These are phyloP conservation scores for Cecropterus lyciades DNA, from an alignment of 1,140 invertebrate species.

Conservation along the genomic window DNA sequence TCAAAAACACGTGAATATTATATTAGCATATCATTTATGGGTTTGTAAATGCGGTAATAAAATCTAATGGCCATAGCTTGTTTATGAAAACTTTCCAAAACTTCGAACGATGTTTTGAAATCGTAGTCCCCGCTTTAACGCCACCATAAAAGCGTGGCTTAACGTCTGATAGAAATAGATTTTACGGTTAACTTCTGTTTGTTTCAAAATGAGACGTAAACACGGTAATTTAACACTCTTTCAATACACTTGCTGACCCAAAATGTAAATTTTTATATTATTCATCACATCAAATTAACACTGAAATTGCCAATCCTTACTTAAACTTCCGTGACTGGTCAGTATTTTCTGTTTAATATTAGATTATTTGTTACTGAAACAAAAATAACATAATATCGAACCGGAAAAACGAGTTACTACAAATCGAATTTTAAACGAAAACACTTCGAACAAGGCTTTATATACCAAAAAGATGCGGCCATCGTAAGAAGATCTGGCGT, in stretches of 20 bases:
- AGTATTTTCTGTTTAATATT: not conserved
- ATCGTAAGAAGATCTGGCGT: slow-evolving; percentile 27
- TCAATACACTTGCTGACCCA: slow-evolving; percentile 25
- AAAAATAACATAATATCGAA: not conserved
- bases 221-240: slow-evolving; percentile 41
- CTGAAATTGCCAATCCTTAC: slow-evolving; percentile 2
- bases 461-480: slow-evolving; percentile 5
- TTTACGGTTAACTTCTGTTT: slow-evolving; percentile 44
- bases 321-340: not conserved
- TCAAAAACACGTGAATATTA: too few species aligned
- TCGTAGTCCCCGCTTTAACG: slow-evolving; percentile 41
- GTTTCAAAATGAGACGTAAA: slow-evolving; percentile 47
- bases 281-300: not conserved
- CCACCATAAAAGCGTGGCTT: slow-evolving; percentile 44
- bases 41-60: not conserved
- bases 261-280: slow-evolving; percentile 7
- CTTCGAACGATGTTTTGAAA: slow-evolving; percentile 39
- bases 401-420: slow-evolving; percentile 27
- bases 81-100: slow-evolving; percentile 32
- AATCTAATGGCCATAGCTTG: slow-evolving; percentile 15
- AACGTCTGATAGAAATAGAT: slow-evolving; percentile 50
- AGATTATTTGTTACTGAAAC: not conserved
- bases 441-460: slow-evolving; percentile 9
- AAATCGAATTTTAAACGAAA: slow-evolving; percentile 27
- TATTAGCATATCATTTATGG: not conserved